Evolutionary conservation across 2,797 vertebrate species (phyloP).

Genomic region (Spondyliosoma cantharus): DNA sequence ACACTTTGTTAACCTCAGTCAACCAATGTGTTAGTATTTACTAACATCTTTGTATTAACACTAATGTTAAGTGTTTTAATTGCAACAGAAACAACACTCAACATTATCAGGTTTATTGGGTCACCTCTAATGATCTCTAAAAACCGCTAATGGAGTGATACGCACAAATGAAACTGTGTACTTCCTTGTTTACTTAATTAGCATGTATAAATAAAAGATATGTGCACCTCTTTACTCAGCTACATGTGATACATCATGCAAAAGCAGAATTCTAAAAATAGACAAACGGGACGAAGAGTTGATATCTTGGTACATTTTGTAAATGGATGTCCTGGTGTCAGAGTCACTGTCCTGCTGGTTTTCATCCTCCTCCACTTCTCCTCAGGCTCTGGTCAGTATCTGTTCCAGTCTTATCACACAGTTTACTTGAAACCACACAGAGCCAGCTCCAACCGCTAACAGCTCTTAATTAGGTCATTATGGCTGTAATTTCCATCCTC

Average conservation of each 20-base stretch:
- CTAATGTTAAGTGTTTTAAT: not conserved
- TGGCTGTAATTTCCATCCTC: conserved; percentile 26
- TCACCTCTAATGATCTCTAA: not conserved
- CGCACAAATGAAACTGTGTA: not conserved
- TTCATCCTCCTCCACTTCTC: conserved; percentile 52
- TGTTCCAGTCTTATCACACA: conserved; percentile 59
- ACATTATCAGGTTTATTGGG: not conserved
- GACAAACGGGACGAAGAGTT: conserved; percentile 24
- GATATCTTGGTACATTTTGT: conserved; percentile 34
- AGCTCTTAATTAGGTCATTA: conserved; percentile 60
- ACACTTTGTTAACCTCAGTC: not conserved
- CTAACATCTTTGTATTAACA: not conserved
- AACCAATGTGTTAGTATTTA: not conserved
- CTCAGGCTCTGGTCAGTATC: conserved; percentile 62
- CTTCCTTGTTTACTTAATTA: conserved; percentile 4
- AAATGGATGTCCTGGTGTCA: conserved; percentile 11
- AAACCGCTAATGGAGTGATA: not conserved
- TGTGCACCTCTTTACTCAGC: not conserved
- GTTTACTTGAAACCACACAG: conserved; percentile 58
- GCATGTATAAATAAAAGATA: not conserved
- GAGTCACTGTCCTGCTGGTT: conserved; percentile 76
- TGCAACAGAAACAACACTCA: not conserved
- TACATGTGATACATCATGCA: not conserved
- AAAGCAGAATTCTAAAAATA: conserved; percentile 42
- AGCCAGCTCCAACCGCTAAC: conserved; percentile 7